phyloP scores from a whole-genome alignment of 2,797 vertebrate species.

The Falco naumanni region DNA sequence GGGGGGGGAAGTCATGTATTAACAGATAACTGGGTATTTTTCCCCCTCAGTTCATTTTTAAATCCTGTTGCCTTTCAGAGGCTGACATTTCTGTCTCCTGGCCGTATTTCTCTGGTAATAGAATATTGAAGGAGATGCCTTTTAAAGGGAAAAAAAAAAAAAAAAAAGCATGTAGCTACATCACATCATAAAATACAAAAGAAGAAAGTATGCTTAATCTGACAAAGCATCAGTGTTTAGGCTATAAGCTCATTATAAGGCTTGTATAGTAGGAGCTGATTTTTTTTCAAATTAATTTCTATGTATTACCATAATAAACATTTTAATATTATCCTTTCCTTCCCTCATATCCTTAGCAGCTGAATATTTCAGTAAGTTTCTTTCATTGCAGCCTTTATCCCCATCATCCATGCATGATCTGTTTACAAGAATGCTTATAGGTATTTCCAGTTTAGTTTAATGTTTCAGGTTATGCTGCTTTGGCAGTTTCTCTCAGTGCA shows the following conservation, averaged over 20 bases:
- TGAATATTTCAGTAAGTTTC: conserved; percentile 26
- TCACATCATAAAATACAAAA: conserved; percentile 1
- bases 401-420: neutral
- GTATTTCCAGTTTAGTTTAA: neutral
- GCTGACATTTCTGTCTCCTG: neutral
- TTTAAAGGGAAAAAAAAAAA: neutral
- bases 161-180: neutral
- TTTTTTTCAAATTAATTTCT: conserved; percentile 59
- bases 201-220: conserved; percentile 31
- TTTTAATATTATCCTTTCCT: conserved; percentile 22
- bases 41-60: neutral
- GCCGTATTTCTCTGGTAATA: neutral
- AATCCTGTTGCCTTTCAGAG: conserved; percentile 46
- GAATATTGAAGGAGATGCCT: neutral
- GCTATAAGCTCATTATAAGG: conserved; percentile 46
- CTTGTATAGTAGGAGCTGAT: conserved; percentile 10
- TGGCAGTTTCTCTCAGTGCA: neutral
- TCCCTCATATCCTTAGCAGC: neutral
- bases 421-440: neutral
- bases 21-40: conserved; percentile 16
- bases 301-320: conserved; percentile 54
- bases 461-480: neutral
- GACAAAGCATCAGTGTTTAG: conserved; percentile 29
- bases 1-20: neutral
- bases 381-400: neutral